Evolutionary conservation across 1,140 invertebrate species (phyloP).

Genomic region (Mycetomoellerius zeteki): DNA sequence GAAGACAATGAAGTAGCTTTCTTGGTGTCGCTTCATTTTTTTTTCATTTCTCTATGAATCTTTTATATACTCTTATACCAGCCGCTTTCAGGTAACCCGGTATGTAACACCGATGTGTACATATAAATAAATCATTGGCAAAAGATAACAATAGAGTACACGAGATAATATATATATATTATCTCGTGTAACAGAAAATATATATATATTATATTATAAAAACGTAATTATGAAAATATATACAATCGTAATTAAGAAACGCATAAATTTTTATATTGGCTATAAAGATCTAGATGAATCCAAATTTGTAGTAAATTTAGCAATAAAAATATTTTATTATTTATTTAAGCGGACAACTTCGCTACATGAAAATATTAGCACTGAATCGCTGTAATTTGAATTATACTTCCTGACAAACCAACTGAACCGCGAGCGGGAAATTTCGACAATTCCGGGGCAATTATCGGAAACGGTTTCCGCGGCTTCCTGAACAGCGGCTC

Average conservation of each 20-base stretch:
- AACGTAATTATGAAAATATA: not conserved
- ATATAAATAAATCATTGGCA: conserved; percentile 18
- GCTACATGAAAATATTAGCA: conserved; percentile 2
- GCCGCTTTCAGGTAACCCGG: no score
- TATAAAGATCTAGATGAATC: not conserved
- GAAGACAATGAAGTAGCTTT: conserved; percentile 55
- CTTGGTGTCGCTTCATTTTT: conserved; percentile 18
- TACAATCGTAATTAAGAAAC: not conserved
- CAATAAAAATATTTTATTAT: conserved; percentile 4
- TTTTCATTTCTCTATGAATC: conserved; percentile 32
- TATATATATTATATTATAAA: not conserved
- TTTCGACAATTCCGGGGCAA: conserved; percentile 69
- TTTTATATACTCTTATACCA: conserved; percentile 17
- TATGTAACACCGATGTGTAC: not conserved
- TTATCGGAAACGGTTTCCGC: conserved; percentile 66
- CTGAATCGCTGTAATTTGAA: conserved; percentile 32
- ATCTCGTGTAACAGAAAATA: not conserved
- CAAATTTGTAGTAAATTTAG: not conserved
- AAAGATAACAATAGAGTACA: not conserved
- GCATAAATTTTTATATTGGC: not conserved
- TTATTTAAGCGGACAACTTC: not conserved
- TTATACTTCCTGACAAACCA: conserved; percentile 53
- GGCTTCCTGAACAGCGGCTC: conserved; percentile 67
- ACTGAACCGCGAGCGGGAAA: conserved; percentile 8
- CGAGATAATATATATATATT: not conserved